These are phyloP conservation scores for Ciconia boyciana DNA, from an alignment of 2,113 vertebrate genomes.

Conservation along the genomic window DNA sequence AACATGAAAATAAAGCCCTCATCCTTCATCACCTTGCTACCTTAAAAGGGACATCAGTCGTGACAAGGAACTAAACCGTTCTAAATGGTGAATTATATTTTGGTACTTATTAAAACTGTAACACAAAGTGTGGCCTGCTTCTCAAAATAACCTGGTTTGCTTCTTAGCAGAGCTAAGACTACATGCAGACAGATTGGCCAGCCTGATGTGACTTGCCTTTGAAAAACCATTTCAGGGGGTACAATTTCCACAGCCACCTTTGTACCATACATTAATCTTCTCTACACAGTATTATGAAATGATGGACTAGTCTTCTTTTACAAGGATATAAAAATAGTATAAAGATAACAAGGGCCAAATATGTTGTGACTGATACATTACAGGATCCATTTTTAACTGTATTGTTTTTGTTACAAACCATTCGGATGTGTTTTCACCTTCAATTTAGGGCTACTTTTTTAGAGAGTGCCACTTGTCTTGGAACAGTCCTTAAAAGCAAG, in stretches of 20 bases:
- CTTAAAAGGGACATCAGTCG: neutral
- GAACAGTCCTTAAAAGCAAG: neutral
- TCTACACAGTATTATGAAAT: neutral
- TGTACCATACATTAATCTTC: neutral
- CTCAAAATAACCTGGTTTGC: neutral
- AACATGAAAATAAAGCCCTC: neutral
- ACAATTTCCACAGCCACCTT: neutral
- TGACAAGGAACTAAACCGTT: neutral
- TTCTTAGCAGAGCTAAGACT: neutral
- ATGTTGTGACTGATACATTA: neutral
- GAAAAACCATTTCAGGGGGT: neutral
- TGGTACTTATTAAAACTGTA: neutral
- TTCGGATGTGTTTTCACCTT: neutral
- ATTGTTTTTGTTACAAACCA: neutral
- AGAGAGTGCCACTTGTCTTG: neutral
- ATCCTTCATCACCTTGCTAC: neutral
- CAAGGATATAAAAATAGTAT: neutral
- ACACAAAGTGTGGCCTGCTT: accelerated
- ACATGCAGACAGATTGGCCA: neutral
- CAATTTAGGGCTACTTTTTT: neutral
- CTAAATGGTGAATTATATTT: neutral
- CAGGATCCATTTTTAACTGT: neutral
- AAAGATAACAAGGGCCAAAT: neutral
- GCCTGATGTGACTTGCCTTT: neutral
- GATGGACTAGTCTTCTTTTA: neutral